Evolutionary conservation across 2,113 vertebrate species (phyloP).

Genomic region (Bothrops jararaca): DNA sequence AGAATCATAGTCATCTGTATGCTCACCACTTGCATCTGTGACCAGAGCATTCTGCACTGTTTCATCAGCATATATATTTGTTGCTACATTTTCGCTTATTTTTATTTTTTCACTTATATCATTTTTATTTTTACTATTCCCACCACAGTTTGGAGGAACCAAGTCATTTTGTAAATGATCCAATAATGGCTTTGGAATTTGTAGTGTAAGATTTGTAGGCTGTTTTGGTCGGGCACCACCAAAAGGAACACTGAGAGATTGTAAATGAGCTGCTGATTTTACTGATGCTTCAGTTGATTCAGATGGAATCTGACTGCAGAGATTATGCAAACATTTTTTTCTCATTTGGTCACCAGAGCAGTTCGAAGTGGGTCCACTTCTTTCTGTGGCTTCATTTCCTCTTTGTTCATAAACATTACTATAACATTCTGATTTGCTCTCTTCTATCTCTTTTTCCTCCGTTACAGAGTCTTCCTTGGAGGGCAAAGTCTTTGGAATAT

Average conservation of each 20-base stretch:
- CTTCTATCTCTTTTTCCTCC: slow-evolving; percentile 98
- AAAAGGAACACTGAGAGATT: slow-evolving; percentile 86
- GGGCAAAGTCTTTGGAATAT: slow-evolving; percentile 79
- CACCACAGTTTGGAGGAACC: slow-evolving; percentile 71
- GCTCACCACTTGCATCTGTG: slow-evolving; percentile 74
- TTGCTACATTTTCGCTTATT: slow-evolving; percentile 55
- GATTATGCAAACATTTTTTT: slow-evolving; percentile 76
- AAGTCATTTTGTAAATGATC: slow-evolving; percentile 89
- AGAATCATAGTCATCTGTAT: slow-evolving; percentile 72
- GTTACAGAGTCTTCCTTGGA: slow-evolving; percentile 98
- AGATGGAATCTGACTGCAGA: slow-evolving; percentile 72
- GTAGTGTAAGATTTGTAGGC: slow-evolving; percentile 90
- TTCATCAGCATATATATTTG: slow-evolving; percentile 64
- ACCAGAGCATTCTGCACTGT: slow-evolving; percentile 63
- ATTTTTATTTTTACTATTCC: slow-evolving; percentile 90
- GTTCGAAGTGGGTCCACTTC: slow-evolving; percentile 68
- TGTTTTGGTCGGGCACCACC: slow-evolving; percentile 97
- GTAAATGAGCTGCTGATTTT: slow-evolving; percentile 73
- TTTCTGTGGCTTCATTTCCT: slow-evolving; percentile 71
- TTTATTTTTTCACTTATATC: slow-evolving; percentile 74
- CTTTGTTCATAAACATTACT: slow-evolving; percentile 76
- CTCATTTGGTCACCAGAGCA: slow-evolving; percentile 71
- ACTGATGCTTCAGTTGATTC: slow-evolving; percentile 69
- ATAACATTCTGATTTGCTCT: slow-evolving; percentile 92
- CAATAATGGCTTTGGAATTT: slow-evolving; percentile 87